These are phyloP conservation scores for Gambusia holbrooki DNA, from an alignment of 2,113 vertebrate species.

Conservation along the genomic window DNA sequence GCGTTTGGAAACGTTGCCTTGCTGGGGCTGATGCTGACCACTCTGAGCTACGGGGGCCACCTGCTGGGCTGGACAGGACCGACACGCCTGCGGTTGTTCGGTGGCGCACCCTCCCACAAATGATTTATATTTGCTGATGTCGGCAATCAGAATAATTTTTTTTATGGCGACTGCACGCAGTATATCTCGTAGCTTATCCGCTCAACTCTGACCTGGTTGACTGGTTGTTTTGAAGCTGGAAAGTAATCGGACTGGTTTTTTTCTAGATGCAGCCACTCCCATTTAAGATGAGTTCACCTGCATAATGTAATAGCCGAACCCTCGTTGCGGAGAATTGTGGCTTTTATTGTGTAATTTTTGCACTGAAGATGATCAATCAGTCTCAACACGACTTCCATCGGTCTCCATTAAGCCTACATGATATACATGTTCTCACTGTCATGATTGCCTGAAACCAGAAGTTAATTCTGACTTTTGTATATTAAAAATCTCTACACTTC, in stretches of 20 bases:
- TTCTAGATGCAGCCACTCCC: not conserved
- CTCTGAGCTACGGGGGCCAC: slow-evolving; percentile 44
- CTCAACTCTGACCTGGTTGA: slow-evolving; percentile 2
- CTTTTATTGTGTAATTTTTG: not conserved
- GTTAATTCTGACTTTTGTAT: not conserved
- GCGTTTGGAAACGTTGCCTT: slow-evolving; percentile 64
- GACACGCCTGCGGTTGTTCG: not conserved
- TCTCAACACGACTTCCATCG: not conserved
- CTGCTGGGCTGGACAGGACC: slow-evolving; percentile 64
- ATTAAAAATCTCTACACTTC: not conserved
- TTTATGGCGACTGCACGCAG: not conserved
- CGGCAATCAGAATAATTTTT: not conserved
- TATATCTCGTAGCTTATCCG: not conserved
- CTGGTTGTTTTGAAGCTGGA: not conserved
- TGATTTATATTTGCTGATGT: not conserved
- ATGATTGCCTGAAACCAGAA: not conserved
- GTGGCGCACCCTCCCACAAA: accelerated
- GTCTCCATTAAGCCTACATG: not conserved
- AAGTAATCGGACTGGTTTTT: slow-evolving; percentile 31
- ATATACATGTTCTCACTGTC: not conserved
- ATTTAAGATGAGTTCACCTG: not conserved
- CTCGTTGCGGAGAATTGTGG: not conserved
- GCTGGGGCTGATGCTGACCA: slow-evolving; percentile 66
- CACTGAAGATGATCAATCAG: not conserved
- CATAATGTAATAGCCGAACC: not conserved